A percentile compares a stretch with the other conserved stretches of the same genome.
Conservation (phyloP, 2,113 vertebrate species). For the Salminus brasiliensis region DNA sequence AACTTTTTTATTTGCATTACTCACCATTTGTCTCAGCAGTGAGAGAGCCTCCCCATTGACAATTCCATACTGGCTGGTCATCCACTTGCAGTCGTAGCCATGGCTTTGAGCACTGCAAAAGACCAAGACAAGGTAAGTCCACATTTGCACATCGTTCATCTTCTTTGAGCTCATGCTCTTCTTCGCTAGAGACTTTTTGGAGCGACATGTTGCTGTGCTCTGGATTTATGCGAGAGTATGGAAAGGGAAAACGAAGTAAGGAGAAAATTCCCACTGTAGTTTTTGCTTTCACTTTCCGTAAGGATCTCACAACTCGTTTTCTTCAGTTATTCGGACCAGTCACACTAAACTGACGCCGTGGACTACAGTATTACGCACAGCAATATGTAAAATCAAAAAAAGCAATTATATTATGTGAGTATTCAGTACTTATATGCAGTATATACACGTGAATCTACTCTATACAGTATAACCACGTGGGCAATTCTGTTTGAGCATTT, state of each 20-base stretch:
- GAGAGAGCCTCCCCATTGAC: not conserved
- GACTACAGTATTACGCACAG: too few species aligned
- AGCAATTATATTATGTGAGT: too few species aligned
- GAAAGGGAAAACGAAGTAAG: constrained; percentile 46
- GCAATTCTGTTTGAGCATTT: too few species aligned
- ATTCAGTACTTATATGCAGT: too few species aligned
- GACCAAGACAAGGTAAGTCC: constrained; percentile 16
- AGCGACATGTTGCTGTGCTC: constrained; percentile 24
- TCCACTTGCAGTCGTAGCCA: constrained; percentile 20
- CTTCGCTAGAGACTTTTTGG: not conserved
- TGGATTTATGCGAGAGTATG: constrained; percentile 26
- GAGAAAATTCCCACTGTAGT: not conserved
- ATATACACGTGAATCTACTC: too few species aligned
- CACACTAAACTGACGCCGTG: too few species aligned
- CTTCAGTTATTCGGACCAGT: too few species aligned
- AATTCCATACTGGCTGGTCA: not conserved
- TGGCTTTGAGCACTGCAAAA: constrained; percentile 19
- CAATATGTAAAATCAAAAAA: too few species aligned
- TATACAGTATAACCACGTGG: too few species aligned
- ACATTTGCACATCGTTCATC: constrained; percentile 11
- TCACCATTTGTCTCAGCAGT: constrained; percentile 26
- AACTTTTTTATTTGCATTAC: too few species aligned
- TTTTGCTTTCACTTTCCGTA: constrained; percentile 34
- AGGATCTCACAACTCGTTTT: too few species aligned
- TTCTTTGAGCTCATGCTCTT: not conserved